Base-by-base conservation (phyloP, 2,888 invertebrate genomes). In the Acronicta aceris region DNA sequence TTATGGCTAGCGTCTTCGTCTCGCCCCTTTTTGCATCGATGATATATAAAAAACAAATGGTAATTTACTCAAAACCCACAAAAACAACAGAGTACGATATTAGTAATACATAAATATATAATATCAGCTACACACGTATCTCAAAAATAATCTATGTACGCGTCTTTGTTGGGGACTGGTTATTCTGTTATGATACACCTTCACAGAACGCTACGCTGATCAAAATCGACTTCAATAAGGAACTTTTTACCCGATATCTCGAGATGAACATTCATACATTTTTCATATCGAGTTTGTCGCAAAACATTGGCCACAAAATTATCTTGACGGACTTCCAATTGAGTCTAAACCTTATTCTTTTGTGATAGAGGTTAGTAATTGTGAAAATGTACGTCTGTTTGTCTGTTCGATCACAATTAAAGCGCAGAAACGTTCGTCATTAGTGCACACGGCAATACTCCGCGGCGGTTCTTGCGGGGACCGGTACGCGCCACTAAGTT, bases 381-480 rank as follows among this genome's bases (percentile, higher is more conserved):
- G 16, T 65, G 58, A 65, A 45, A 12, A 30, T 16, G n/a, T 82
- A 81, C 67, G 74, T 82, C 76, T 81, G 90, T 87, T 83, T 83
- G 81, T 87, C 78, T 83, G 88, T 89, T 87, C 87, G 89, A 87
- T 87, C 85, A 92, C 94, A 94, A 94, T 94, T 94, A 94, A 93
- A 93, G 89, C 89, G 89, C 89, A 91, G 90, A 89, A 92, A 91
- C 89, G 88, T 90, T 86, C 89, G 81, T 93, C 94, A 94, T 94
- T 94, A 94, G 92, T 85, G 90, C 86, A 85, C 87, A 88, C 88
- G 92, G 89, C 90, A 92, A 94, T 94, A 94, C 93, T 94, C 94
- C 93, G 93, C 94, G 94, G 86, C 92, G 86, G 81, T 93, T 94
- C 92, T 93, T 93, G 87, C 78, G 71, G 58, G 47, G 56, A 55